Evolutionary conservation across 2,888 invertebrate genomes (phyloP).

Genomic region (Acrobasis suavella): DNA sequence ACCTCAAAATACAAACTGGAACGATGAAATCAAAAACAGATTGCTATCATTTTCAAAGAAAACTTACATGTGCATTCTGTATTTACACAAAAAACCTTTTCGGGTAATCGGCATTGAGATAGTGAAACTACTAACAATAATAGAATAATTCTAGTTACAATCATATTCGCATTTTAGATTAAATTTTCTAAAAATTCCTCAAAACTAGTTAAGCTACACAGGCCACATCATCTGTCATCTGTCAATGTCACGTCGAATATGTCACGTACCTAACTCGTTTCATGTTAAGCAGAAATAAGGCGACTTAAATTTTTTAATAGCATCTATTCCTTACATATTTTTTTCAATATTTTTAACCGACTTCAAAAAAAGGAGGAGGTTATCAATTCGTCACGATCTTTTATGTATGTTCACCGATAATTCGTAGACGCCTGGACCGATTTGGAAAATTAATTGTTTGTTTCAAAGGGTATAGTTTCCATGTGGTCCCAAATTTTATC

Average conservation of each 20-base stretch:
- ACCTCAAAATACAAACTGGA: slow-evolving; percentile 38
- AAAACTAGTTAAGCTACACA: slow-evolving; percentile 52
- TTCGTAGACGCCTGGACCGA: too few species aligned
- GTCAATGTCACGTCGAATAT: background rate
- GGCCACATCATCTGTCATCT: slow-evolving; percentile 80
- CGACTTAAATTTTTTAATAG: too few species aligned
- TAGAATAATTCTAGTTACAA: slow-evolving; percentile 65
- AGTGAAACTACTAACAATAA: slow-evolving; percentile 62
- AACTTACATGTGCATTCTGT: slow-evolving; percentile 86
- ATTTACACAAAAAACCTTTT: slow-evolving; percentile 88
- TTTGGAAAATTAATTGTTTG: too few species aligned
- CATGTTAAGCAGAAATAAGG: too few species aligned
- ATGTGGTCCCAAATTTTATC: too few species aligned
- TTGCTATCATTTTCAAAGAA: slow-evolving; percentile 35
- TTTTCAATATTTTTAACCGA: too few species aligned
- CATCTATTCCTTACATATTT: too few species aligned
- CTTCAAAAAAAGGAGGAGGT: too few species aligned
- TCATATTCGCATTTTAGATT: slow-evolving; percentile 73
- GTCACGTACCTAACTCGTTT: background rate
- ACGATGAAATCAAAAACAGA: slow-evolving; percentile 46
- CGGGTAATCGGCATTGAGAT: slow-evolving; percentile 79
- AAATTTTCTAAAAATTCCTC: slow-evolving; percentile 57
- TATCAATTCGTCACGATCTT: too few species aligned
- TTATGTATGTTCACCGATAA: too few species aligned
- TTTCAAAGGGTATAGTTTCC: too few species aligned